These are phyloP conservation scores for Vollenhovia emeryi DNA, from an alignment of 1,140 invertebrate genomes.

Conservation along the genomic window DNA sequence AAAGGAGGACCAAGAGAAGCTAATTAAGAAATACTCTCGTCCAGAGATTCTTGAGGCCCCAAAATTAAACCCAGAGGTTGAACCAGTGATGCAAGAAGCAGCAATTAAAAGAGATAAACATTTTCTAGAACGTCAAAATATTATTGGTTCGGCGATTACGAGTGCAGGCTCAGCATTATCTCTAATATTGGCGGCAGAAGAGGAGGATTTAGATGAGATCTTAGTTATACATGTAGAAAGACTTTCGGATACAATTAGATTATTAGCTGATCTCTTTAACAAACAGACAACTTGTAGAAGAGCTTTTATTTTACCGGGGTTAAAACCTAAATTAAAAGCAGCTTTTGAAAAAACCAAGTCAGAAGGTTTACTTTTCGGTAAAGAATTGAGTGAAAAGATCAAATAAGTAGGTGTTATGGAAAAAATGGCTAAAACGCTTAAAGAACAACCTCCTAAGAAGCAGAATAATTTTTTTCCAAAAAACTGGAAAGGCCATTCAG, in stretches of 20 bases:
- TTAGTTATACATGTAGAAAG: neutral
- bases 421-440: neutral
- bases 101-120: constrained; percentile 14
- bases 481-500: neutral
- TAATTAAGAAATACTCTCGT: neutral
- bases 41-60: neutral
- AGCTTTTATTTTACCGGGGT: neutral
- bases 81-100: neutral
- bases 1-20: neutral
- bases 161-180: neutral
- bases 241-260: neutral
- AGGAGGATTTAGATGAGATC: neutral
- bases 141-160: neutral
- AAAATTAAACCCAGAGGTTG: neutral
- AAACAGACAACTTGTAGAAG: neutral
- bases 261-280: neutral
- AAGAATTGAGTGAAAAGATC: neutral
- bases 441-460: neutral
- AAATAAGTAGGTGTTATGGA: neutral
- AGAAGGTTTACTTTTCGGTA: neutral
- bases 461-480: neutral
- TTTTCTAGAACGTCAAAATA: constrained; percentile 5
- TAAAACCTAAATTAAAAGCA: neutral
- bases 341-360: neutral
- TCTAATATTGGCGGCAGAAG: neutral